Base-by-base conservation (phyloP, 2,888 invertebrate genomes). In the Lasioglossum leucozonium region DNA sequence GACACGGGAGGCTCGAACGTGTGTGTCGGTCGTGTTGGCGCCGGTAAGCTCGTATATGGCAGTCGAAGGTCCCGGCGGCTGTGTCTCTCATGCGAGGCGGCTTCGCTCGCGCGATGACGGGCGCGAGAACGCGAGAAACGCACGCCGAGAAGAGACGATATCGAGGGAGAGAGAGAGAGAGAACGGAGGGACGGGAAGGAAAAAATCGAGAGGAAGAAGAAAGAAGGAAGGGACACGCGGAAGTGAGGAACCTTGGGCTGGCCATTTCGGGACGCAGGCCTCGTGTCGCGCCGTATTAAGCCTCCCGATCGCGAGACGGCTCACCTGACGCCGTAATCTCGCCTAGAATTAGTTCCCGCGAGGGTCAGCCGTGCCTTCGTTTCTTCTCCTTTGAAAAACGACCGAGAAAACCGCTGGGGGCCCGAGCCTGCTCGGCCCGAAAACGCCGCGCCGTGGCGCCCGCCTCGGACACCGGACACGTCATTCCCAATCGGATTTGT, bases 211-310 rank as follows among this genome's bases (percentile, higher is more conserved):
- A 34, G 65, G 65, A 65, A 65, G 34, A 67, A 67, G 37, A 37
- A 67, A 67, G 67, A 37, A 67, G 77, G 80, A 74, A 82, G 78
- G 84, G 81, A 90, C 82, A 93, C 89, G 86, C 93, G 91, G 92
- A 93, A 93, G 92, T 92, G 81, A 74, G 84, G 87, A 91, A 86
- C 93, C 93, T 93, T 93, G 93, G 85, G 26, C 74, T 82, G 40
- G 80, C 93, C 93, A 91, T 93, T 92, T 92, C 79, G 77, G 91
- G 92, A 87, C 75, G 88, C 71, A 91, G 90, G 87, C 89, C 91
- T 90, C 90, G 90, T 87, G 83, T 77, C 88, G 85, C 79, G 79
- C 91, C 91, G 91, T 91, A 91, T 91, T 91, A 91, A 91, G 91
- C 72, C 81, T 65, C 69, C 69, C 51, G 51, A 51, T 51, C 51